Base-by-base conservation (phyloP, 1,140 invertebrate species). In the Zaprionus africanus region DNA sequence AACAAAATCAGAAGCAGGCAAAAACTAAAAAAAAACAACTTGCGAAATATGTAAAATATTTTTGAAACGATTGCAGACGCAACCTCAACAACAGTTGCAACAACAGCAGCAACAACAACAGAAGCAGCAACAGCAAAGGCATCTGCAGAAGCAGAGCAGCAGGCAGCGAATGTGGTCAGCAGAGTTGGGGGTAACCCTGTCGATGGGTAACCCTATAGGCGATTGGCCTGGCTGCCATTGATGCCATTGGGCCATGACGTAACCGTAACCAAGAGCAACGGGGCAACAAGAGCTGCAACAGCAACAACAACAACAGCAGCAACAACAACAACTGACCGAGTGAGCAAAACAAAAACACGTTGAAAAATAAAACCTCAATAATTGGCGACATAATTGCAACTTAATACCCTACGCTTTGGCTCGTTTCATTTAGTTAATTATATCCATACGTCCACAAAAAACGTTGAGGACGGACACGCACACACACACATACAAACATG, bases 381-480 rank as follows among this genome's bases (percentile, higher is more conserved):
- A 88, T 88, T 88, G 84, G 84, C 84, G 84, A 90, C 84, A 88
- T 88, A 88, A 90, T 88, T 88, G 85, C 85, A 88, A 88, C 85
- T 88, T 88, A 90, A 88, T 90, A 88, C 84, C 85, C 41, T 46
- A 88, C 78, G 85, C 85, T 90, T 88, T 80, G 76, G 79, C 82
- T 88, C 78, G 69, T 64, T 90, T 88, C 85, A 81, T 88, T 88
- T 88, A 90, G 81, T 88, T 88, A 88, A 88, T 88, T 88, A 88
- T 88, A 88, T 88, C 66, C 73, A 74, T 22, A 43, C 64, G 59
- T 54, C 72, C 79, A 78, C 69, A 75, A 70, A 68, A 72, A 73
- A 57, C 61, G 69, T 75, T 46, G 31, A 53, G 63, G 36, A 53
- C 57, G 67, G 58, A 64, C 63, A 72, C 58, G 65, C 57, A 63